Evolutionary conservation across 2,113 vertebrate genomes (phyloP).

Genomic region (Chloropsis hardwickii): DNA sequence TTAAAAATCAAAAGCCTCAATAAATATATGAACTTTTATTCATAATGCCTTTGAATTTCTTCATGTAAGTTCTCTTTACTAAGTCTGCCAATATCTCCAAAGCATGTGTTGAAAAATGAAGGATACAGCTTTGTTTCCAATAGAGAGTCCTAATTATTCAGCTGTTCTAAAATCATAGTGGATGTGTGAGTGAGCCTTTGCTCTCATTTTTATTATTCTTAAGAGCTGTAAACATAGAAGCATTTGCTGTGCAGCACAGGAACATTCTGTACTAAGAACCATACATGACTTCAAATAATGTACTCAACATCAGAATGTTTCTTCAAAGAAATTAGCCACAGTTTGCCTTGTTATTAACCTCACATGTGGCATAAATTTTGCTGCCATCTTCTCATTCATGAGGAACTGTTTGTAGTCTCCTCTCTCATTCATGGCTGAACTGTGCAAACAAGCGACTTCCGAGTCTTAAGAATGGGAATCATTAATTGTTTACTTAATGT

Average conservation of each 20-base stretch:
- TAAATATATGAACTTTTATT: not conserved
- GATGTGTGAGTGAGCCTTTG: not conserved
- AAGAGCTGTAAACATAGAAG: not conserved
- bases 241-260: not conserved
- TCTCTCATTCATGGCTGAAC: not conserved
- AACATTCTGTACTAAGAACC: not conserved
- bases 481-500: not conserved
- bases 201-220: not conserved
- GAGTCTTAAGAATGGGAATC: not conserved
- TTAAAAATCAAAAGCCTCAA: not conserved
- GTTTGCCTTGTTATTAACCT: not conserved
- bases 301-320: not conserved
- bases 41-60: not conserved
- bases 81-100: not conserved
- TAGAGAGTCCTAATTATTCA: not conserved
- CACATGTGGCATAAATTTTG: not conserved
- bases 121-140: not conserved
- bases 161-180: not conserved
- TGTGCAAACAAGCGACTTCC: not conserved
- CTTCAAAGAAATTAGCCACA: not conserved
- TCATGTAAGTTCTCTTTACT: not conserved
- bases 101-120: not conserved
- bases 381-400: not conserved
- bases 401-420: not conserved
- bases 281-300: not conserved